Percentiles rank a stretch among this genome's conserved stretches.
phyloP scores from a whole-genome alignment of 2,797 vertebrate genomes.

The Prionace glauca region DNA sequence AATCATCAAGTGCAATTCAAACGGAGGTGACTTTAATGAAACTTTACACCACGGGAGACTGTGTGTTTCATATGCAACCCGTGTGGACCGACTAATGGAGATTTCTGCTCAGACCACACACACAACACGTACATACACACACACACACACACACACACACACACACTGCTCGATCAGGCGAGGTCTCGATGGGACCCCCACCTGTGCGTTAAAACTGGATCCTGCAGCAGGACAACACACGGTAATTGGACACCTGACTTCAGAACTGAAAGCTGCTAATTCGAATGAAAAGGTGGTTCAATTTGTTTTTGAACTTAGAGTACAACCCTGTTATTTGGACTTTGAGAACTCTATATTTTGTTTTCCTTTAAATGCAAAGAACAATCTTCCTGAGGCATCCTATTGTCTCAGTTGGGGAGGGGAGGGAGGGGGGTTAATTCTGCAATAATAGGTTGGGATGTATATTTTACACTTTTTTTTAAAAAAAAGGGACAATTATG shows the following conservation, averaged over 20 bases:
- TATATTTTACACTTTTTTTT: slow-evolving; percentile 8
- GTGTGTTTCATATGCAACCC: neutral
- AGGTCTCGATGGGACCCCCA: neutral
- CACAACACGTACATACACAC: no score
- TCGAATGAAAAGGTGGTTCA: neutral
- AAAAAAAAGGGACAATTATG: neutral
- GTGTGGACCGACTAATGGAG: neutral
- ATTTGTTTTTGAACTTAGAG: neutral
- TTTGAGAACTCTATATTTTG: neutral
- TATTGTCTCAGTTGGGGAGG: neutral
- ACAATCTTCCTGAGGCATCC: neutral
- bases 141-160: no score
- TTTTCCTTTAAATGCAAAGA: neutral
- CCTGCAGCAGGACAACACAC: neutral
- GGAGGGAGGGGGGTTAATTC: neutral
- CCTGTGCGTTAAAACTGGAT: neutral
- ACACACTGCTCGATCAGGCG: neutral
- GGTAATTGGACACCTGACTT: slow-evolving; percentile 22
- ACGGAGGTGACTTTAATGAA: neutral
- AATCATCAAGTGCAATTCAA: slow-evolving; percentile 32
- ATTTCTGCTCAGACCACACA: neutral
- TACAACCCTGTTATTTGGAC: neutral
- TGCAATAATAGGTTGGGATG: neutral
- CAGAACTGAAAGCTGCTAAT: slow-evolving; percentile 36
- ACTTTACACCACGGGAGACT: neutral